Evolutionary conservation across 2,888 invertebrate genomes (phyloP).

Genomic region (Melanargia galathea): DNA sequence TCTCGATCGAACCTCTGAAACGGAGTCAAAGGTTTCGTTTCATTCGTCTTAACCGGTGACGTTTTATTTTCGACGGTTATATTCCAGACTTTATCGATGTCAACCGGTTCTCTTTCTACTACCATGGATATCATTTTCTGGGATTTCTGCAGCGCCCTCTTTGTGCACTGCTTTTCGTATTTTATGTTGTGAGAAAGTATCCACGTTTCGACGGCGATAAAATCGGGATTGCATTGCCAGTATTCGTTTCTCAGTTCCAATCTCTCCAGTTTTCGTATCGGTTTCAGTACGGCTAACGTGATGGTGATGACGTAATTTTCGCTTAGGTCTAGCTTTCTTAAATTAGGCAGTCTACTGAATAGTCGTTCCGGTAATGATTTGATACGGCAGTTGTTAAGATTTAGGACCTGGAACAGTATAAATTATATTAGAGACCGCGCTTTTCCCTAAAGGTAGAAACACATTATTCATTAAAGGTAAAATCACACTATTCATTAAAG

Average conservation of each 20-base stretch:
- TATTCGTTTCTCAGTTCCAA: constrained; percentile 81
- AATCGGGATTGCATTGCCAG: constrained; percentile 79
- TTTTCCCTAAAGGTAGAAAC: too few species aligned
- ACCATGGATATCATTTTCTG: constrained; percentile 80
- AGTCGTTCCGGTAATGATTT: constrained; percentile 75
- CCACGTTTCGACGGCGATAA: constrained; percentile 69
- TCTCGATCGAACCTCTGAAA: constrained; percentile 69
- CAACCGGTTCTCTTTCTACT: constrained; percentile 56
- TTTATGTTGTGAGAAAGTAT: constrained; percentile 61
- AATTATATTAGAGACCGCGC: neutral
- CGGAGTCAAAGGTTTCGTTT: constrained; percentile 55
- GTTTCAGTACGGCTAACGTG: constrained; percentile 69
- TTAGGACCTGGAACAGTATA: constrained; percentile 74
- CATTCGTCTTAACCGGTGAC: constrained; percentile 41
- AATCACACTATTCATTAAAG: too few species aligned
- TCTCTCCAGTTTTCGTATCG: constrained; percentile 72
- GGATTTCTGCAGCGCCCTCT: constrained; percentile 75
- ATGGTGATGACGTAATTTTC: constrained; percentile 83
- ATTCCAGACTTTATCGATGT: constrained; percentile 70
- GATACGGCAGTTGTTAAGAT: constrained; percentile 83
- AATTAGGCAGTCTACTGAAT: constrained; percentile 79
- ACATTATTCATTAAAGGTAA: too few species aligned
- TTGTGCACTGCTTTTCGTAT: constrained; percentile 73
- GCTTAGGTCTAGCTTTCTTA: constrained; percentile 82
- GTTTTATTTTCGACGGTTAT: constrained; percentile 54